Evolutionary conservation across 1,140 invertebrate genomes (phyloP).

Genomic region (Magallana angulata): DNA sequence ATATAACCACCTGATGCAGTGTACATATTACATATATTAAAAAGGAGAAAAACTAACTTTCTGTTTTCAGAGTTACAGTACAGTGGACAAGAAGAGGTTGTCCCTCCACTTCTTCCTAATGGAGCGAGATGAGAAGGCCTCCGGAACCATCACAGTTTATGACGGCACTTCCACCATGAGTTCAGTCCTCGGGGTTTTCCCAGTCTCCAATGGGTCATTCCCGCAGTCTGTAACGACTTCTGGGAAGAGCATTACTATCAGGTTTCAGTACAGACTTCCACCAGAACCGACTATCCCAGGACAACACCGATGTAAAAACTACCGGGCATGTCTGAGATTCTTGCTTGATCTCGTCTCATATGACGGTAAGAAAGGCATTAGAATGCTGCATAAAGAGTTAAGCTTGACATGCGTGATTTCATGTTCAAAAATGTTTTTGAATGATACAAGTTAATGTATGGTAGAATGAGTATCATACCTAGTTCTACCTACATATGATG

Average conservation of each 20-base stretch:
- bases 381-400: too few relatives aligned
- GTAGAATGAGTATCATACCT: too few relatives aligned
- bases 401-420: too few relatives aligned
- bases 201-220: slow-evolving; percentile 75
- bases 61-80: too few relatives aligned
- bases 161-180: slow-evolving; percentile 57
- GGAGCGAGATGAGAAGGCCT: slow-evolving; percentile 71
- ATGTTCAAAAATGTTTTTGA: too few relatives aligned
- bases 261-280: slow-evolving; percentile 67
- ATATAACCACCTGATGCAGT: too few relatives aligned
- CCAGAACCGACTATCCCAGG: slow-evolving; percentile 48
- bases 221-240: slow-evolving; percentile 75
- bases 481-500: too few relatives aligned
- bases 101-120: slow-evolving; percentile 74
- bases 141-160: slow-evolving; percentile 67
- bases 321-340: slow-evolving; percentile 73
- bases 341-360: slow-evolving; percentile 67
- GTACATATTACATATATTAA: too few relatives aligned
- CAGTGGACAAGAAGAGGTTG: slow-evolving; percentile 60
- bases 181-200: slow-evolving; percentile 45
- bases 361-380: slow-evolving; percentile 60
- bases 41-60: too few relatives aligned
- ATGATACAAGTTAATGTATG: too few relatives aligned
- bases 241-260: slow-evolving; percentile 62
- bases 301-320: slow-evolving; percentile 64